These are phyloP conservation scores for Melipona bicolor DNA, from an alignment of 2,888 invertebrate species.

Conservation along the genomic window DNA sequence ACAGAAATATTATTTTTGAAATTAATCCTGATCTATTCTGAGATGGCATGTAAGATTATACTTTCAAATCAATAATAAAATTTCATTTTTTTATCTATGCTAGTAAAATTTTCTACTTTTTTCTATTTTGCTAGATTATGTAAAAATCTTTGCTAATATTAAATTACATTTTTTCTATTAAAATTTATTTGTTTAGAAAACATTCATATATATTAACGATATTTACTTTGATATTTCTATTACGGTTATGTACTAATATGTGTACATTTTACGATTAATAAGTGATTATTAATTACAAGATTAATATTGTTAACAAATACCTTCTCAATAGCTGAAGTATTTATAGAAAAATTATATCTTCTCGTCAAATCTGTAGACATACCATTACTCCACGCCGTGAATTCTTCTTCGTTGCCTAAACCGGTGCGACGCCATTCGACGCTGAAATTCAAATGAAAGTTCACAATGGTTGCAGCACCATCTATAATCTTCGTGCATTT, in stretches of 20 bases:
- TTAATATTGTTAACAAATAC: neutral
- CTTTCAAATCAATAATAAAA: too few relatives aligned
- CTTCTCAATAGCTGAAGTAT: neutral
- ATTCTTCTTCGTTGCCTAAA: neutral
- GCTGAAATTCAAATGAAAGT: neutral
- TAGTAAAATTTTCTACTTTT: too few relatives aligned
- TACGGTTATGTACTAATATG: neutral
- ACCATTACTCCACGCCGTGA: neutral
- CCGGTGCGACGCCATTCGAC: neutral
- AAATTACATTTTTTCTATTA: neutral
- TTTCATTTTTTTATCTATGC: too few relatives aligned
- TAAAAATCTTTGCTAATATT: too few relatives aligned
- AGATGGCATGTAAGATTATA: too few relatives aligned
- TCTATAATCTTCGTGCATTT: neutral
- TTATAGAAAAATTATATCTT: neutral
- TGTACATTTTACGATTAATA: neutral
- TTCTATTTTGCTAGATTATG: too few relatives aligned
- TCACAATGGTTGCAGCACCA: slow-evolving; percentile 14
- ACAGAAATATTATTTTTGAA: too few relatives aligned
- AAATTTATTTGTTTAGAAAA: neutral
- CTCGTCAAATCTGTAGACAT: neutral
- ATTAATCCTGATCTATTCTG: too few relatives aligned
- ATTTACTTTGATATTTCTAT: neutral
- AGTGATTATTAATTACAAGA: neutral
- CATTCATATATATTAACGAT: neutral